Evolutionary conservation across 1,140 invertebrate species (phyloP).

Genomic region (Glossosoma conforme): DNA sequence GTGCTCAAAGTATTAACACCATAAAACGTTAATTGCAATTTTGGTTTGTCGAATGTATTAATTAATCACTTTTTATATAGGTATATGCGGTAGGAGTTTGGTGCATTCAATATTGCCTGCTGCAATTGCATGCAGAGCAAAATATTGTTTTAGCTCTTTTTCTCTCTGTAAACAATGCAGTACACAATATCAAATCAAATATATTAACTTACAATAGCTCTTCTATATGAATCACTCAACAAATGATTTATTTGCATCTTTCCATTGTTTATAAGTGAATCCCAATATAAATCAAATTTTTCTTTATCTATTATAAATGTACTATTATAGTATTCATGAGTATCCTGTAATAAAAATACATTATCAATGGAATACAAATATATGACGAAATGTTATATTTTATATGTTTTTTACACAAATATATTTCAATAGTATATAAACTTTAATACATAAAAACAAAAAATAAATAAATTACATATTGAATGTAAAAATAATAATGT

Average conservation of each 20-base stretch:
- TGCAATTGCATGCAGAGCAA: no score
- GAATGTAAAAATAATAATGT: constrained; percentile 28
- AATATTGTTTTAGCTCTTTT: no score
- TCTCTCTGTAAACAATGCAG: no score
- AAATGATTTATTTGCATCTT: constrained; percentile 61
- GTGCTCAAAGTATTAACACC: no score
- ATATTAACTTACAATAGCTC: constrained; percentile 70
- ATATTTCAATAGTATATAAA: background rate
- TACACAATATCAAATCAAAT: no score
- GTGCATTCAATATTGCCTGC: no score
- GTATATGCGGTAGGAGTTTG: no score
- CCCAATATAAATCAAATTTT: constrained; percentile 63
- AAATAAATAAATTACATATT: constrained; percentile 12
- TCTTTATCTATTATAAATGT: constrained; percentile 55
- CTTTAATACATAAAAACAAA: constrained; percentile 9
- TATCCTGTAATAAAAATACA: constrained; percentile 51
- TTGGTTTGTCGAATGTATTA: no score
- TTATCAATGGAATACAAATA: constrained; percentile 9
- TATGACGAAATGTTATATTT: constrained; percentile 10
- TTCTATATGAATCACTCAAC: constrained; percentile 79
- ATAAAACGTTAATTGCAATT: no score
- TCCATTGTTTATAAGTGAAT: constrained; percentile 58
- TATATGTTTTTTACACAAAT: background rate
- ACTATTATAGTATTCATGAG: constrained; percentile 76
- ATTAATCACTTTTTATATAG: no score